phyloP scores from a whole-genome alignment of 2,113 vertebrate genomes.

The Craseonycteris thonglongyai region DNA sequence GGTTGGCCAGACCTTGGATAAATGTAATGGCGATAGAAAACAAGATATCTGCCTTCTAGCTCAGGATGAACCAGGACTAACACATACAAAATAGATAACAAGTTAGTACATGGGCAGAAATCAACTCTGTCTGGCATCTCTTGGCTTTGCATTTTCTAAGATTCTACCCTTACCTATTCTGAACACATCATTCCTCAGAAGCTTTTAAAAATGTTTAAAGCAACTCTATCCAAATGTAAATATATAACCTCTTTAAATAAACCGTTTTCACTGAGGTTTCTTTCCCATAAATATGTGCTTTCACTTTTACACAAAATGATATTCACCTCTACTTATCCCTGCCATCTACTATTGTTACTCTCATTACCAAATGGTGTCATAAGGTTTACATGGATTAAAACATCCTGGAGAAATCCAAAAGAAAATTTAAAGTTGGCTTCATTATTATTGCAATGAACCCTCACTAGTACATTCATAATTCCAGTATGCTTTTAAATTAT shows the following conservation, averaged over 20 bases:
- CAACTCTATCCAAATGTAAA: not conserved
- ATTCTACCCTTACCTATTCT: not conserved
- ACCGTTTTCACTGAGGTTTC: not conserved
- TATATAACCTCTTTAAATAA: slow-evolving; percentile 17
- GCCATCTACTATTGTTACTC: not conserved
- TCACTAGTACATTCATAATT: not conserved
- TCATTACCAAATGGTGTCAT: not conserved
- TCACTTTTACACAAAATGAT: not conserved
- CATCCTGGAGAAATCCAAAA: not conserved
- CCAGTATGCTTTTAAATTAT: not conserved
- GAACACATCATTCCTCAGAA: not conserved
- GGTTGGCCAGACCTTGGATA: not conserved
- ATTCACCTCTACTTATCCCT: not conserved
- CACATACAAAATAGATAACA: not conserved
- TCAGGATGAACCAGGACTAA: not conserved
- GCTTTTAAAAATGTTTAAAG: not conserved
- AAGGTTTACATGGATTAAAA: not conserved
- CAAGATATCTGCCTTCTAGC: not conserved
- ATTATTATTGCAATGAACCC: not conserved
- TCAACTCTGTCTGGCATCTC: not conserved
- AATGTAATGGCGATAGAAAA: not conserved
- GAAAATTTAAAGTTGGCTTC: not conserved
- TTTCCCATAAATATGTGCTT: not conserved
- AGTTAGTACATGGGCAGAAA: not conserved
- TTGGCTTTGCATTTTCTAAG: not conserved